These are phyloP conservation scores for Ganaspis brasiliensis DNA, from an alignment of 2,888 invertebrate genomes.

Conservation along the genomic window DNA sequence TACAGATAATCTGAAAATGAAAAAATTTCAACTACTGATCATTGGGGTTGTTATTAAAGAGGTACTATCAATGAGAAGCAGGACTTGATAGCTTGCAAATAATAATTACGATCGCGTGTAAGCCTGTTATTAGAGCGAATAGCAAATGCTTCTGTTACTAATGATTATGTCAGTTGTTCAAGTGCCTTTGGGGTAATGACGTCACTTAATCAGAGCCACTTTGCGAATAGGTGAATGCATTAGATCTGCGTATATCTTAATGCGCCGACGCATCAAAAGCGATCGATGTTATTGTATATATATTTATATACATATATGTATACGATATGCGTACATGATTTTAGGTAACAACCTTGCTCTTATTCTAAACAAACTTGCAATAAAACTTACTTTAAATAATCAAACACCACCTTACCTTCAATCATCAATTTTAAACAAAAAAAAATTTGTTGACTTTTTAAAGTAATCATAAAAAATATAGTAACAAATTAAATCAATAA, in stretches of 20 bases:
- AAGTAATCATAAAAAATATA: no score
- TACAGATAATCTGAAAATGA: no score
- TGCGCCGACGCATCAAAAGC: constrained; percentile 50
- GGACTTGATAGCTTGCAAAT: constrained; percentile 60
- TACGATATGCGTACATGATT: constrained; percentile 27
- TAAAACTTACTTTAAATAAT: no score
- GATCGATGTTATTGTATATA: no score
- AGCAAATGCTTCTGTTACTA: constrained; percentile 70
- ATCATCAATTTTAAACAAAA: no score
- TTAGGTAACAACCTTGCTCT: no score
- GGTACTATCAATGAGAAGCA: constrained; percentile 48
- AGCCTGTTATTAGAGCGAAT: constrained; percentile 65
- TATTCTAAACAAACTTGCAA: no score
- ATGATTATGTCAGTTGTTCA: constrained; percentile 70
- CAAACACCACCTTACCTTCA: no score
- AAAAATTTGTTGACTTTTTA: no score
- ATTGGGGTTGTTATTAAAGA: constrained; percentile 16
- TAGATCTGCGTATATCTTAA: constrained; percentile 45
- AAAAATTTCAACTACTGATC: constrained; percentile 7
- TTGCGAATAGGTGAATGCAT: constrained; percentile 43
- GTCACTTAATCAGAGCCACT: constrained; percentile 68
- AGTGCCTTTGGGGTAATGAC: constrained; percentile 65
- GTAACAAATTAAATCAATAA: no score
- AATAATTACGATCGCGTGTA: constrained; percentile 73
- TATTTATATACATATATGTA: no score